Evolutionary conservation across 2,797 vertebrate genomes (phyloP), one percentile per base, ranked within the genome.

Genomic region (Leucoraja ocellata): DNA sequence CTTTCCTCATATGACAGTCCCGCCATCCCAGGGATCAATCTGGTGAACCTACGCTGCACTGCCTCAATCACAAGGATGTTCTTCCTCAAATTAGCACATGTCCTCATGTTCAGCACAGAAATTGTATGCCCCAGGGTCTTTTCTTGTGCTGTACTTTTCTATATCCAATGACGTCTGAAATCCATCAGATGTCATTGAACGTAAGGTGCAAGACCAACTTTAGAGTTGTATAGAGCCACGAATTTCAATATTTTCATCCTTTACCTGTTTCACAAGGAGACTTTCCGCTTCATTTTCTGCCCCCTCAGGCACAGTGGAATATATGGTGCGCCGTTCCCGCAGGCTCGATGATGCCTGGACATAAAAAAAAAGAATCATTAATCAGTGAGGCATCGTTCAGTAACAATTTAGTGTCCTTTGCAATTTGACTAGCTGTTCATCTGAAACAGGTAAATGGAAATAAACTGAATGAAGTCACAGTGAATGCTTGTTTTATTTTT

Each of bases 191-290:
- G 68, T 74, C 9, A 23, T 54, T 76, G 73, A 46, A 76, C 6
- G 25, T 54, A 92, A 92, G 54, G 39, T 76, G 71, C 39, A 21
- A n/a, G 25, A 76, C 39, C 14, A 76, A 1, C 36, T 76, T 58
- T 28, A 32, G 14, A 28, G 76, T 8, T 74, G 21, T 36, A 91
- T 14, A 8, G 63, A 83, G 81, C 13, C n/a, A 93, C 73, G 68
- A 6, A 86, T 0, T 39, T 79, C 74, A 58, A 4, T n/a, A 58
- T n/a, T 93, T 91, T 71, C 23, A n/a, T 58, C 10, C 68, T 46
- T 97, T 96, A 99, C 98, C 98, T 99, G 98, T 97, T 98, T 99
- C 95, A 99, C 98, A 96, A 99, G 97, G 95, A 99, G 96, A 96
- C 97, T 98, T 95, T 99, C 97, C 80, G 97, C 97, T 94, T 98